Evolutionary conservation across 2,113 vertebrate species (phyloP), one percentile per base, ranked within the genome.

Genomic region (Danionella cerebrum): DNA sequence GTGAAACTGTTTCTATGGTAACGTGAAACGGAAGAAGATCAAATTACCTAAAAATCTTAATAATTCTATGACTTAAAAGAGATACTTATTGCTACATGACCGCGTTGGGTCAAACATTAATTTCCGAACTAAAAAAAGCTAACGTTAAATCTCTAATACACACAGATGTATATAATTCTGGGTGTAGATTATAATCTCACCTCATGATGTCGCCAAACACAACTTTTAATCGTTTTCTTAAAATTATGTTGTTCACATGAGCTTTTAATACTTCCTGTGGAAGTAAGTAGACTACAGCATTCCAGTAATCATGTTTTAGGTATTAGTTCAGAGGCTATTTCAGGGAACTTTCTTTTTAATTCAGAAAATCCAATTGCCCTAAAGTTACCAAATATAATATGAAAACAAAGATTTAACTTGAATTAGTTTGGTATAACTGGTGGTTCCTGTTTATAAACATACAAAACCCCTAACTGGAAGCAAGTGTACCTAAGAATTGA

Each of bases 1-100:
- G 51, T 54, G 65, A 64, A 55, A 35, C 63, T 41, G 71, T 64
- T 42, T 35, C 71, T 54, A 73, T 33, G 65, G 58, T 39, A 44
- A 73, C 51, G 39, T 50, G 64, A 21, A 24, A 12, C 24, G 38
- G 58, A 33, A 44, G 55, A 41, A 25, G 39, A 31, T 45, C 41
- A 62, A n/a, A 68, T 58, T 24, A 13, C 54, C 5, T n/a, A n/a
- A n/a, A n/a, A n/a, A n/a, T n/a, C n/a, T n/a, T n/a, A n/a, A n/a
- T n/a, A n/a, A n/a, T n/a, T n/a, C n/a, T n/a, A n/a, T n/a, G n/a
- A n/a, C n/a, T n/a, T n/a, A n/a, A n/a, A n/a, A n/a, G n/a, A n/a
- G n/a, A n/a, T n/a, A n/a, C n/a, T n/a, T n/a, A n/a, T n/a, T n/a
- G n/a, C n/a, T n/a, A n/a, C n/a, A n/a, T n/a, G n/a, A n/a, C n/a